Percentiles rank a stretch among this genome's conserved stretches.
phyloP scores from a whole-genome alignment of 2,888 invertebrate species.

The Tetragonisca angustula region DNA sequence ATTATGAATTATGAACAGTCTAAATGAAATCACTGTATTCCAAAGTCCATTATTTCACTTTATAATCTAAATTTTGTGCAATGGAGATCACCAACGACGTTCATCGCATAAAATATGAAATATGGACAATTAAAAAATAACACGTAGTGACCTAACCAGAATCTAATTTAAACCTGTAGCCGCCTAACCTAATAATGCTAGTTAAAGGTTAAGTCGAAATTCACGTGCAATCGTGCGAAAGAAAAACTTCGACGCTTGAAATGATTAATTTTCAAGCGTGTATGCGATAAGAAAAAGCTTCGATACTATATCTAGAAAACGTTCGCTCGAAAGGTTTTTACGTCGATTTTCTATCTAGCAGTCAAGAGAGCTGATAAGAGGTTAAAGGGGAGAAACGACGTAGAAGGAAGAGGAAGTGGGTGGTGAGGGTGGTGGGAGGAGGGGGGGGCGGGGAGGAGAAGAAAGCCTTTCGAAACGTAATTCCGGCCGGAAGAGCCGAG shows the following conservation, averaged over 20 bases:
- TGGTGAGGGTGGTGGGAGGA: constrained; percentile 33
- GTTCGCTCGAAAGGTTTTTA: constrained; percentile 7
- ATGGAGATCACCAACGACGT: rapidly evolving
- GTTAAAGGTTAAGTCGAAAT: not conserved
- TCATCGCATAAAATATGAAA: not conserved
- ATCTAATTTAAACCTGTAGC: not conserved
- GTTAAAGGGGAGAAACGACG: constrained; percentile 39
- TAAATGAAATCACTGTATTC: too few species aligned
- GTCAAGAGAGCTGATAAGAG: constrained; percentile 48
- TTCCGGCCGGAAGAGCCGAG: constrained; percentile 79
- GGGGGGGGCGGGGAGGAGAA: constrained; percentile 52
- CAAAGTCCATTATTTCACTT: too few species aligned
- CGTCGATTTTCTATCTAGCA: constrained; percentile 38
- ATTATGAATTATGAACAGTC: too few species aligned
- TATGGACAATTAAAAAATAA: not conserved
- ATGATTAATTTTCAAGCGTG: not conserved
- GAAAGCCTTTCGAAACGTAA: constrained; percentile 71
- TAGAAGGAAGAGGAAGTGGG: constrained; percentile 61
- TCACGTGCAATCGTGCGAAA: too few species aligned
- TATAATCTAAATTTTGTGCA: rapidly evolving
- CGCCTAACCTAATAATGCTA: not conserved
- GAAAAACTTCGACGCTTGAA: too few species aligned
- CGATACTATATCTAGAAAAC: not conserved
- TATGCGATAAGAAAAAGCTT: not conserved
- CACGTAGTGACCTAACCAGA: not conserved